Conservation (phyloP, 2,888 invertebrate species). For the Euclidia mi region DNA sequence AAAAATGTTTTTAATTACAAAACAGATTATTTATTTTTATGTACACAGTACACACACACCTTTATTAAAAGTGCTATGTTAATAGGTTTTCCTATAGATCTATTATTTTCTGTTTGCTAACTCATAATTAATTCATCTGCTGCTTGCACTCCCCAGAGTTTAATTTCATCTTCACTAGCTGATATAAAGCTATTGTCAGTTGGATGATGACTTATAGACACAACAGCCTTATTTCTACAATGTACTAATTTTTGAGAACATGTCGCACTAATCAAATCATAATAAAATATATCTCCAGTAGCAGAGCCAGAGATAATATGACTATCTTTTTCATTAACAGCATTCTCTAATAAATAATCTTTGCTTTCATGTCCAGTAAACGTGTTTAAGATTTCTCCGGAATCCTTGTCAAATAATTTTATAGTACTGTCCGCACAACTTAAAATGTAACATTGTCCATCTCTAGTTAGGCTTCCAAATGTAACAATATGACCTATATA, state of each 20-base stretch:
- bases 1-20: too few species aligned
- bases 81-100: too few species aligned
- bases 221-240: constrained; percentile 91
- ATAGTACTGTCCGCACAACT: constrained; percentile 96
- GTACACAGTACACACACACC: too few species aligned
- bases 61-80: too few species aligned
- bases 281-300: constrained; percentile 95
- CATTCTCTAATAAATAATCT: constrained; percentile 96
- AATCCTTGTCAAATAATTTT: constrained; percentile 95
- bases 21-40: too few species aligned
- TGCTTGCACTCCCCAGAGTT: constrained; percentile 91
- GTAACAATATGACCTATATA: constrained; percentile 96
- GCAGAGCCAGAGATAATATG: constrained; percentile 97
- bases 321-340: constrained; percentile 95
- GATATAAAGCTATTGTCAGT: constrained; percentile 92
- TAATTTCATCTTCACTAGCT: constrained; percentile 93
- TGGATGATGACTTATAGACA: constrained; percentile 96
- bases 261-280: constrained; percentile 95
- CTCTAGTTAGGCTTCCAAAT: constrained; percentile 95
- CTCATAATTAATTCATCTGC: constrained; percentile 67
- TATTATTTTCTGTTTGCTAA: too few species aligned
- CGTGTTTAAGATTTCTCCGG: constrained; percentile 87
- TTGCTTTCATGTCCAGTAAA: constrained; percentile 96
- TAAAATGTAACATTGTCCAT: constrained; percentile 97
- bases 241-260: constrained; percentile 85